Conservation (phyloP, 2,888 invertebrate genomes). For the Electrophaes corylata region DNA sequence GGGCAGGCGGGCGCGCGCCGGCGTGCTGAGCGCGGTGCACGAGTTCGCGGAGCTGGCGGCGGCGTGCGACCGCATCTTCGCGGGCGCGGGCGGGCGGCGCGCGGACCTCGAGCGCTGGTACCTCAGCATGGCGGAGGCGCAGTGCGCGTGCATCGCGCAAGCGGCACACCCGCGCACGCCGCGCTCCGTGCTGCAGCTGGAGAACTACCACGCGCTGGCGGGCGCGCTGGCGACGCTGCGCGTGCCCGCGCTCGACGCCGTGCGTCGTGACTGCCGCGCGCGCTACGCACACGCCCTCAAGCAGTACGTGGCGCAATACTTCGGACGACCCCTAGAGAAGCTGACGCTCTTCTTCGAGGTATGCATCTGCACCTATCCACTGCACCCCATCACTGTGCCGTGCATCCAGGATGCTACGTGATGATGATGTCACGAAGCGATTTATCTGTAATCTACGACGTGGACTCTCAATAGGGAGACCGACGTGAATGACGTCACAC, state of each 20-base stretch:
- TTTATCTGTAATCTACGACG: no score
- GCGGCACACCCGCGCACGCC: slow-evolving; percentile 97
- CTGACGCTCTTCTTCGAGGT: slow-evolving; percentile 95
- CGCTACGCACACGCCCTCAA: slow-evolving; percentile 95
- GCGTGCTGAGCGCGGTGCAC: slow-evolving; percentile 93
- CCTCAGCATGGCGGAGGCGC: slow-evolving; percentile 91
- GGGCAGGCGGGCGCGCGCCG: slow-evolving; percentile 90
- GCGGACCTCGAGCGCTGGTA: no score
- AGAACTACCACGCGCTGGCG: slow-evolving; percentile 98
- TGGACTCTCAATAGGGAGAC: no score
- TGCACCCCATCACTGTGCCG: no score
- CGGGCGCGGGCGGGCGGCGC: slow-evolving; percentile 87
- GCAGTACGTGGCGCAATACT: slow-evolving; percentile 96
- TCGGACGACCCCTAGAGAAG: slow-evolving; percentile 88
- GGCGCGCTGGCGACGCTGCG: slow-evolving; percentile 94
- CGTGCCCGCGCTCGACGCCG: slow-evolving; percentile 93
- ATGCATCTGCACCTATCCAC: no score
- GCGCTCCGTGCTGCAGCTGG: slow-evolving; percentile 63
- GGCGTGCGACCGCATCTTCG: slow-evolving; percentile 94
- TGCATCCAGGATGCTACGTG: no score
- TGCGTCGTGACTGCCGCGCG: slow-evolving; percentile 95
- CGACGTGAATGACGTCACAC: no score
- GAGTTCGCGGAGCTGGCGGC: slow-evolving; percentile 95
- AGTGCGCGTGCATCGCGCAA: slow-evolving; percentile 88
- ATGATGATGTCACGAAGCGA: no score